These are phyloP conservation scores for Theretra japonica DNA, from an alignment of 2,888 invertebrate genomes.

Conservation along the genomic window DNA sequence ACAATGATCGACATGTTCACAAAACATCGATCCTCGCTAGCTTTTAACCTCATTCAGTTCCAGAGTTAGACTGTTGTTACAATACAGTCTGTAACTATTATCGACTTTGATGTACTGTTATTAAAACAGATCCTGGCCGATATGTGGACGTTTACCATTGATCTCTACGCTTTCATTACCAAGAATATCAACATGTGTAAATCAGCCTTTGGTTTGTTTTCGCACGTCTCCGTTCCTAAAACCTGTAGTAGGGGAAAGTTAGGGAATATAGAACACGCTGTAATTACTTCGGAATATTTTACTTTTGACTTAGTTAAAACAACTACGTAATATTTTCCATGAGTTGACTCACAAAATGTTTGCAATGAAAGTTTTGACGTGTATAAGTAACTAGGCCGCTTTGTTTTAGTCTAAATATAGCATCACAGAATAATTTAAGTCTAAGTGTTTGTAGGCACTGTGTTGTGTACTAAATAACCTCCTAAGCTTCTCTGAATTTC, in stretches of 20 bases:
- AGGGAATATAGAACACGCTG: background rate
- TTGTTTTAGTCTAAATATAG: constrained; percentile 3
- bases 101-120: constrained; percentile 56
- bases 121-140: constrained; percentile 32
- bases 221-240: background rate
- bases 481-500: background rate
- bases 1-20: constrained; percentile 70
- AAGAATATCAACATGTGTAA: background rate
- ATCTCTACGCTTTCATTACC: constrained; percentile 16
- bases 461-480: background rate
- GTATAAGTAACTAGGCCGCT: background rate
- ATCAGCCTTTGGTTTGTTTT: background rate
- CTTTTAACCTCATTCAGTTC: constrained; percentile 76
- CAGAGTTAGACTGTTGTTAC: constrained; percentile 62
- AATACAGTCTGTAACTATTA: constrained; percentile 59
- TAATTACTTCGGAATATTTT: background rate
- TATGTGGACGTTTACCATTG: background rate
- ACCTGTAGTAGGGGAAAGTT: background rate
- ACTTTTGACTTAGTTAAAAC: background rate
- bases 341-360: background rate
- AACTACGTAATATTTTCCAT: background rate
- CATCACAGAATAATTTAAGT: background rate
- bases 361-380: background rate
- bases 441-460: background rate
- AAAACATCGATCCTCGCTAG: constrained; percentile 69